A percentile compares a stretch with the other conserved stretches of the same genome.
These are phyloP conservation scores for Chrysoperla carnea DNA, from an alignment of 1,140 invertebrate species.

Conservation along the genomic window DNA sequence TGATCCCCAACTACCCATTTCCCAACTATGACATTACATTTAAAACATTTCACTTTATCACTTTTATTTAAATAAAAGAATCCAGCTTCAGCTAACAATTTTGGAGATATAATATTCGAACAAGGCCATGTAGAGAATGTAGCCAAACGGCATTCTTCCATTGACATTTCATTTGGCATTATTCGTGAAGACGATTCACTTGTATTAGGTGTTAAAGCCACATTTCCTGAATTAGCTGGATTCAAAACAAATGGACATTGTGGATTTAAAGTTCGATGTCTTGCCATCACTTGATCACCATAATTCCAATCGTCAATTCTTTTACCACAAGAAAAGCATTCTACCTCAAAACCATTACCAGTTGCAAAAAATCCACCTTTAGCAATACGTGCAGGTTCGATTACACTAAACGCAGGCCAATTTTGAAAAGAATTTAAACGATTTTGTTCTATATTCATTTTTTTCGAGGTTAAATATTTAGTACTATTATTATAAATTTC, in stretches of 20 bases:
- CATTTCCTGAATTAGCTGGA: constrained; percentile 41
- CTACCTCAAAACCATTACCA: constrained; percentile 42
- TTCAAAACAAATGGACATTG: constrained; percentile 52
- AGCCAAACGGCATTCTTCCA: constrained; percentile 28
- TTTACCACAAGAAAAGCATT: constrained; percentile 58
- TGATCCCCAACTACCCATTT: constrained; percentile 55
- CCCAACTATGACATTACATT: constrained; percentile 51
- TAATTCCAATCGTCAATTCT: constrained; percentile 57
- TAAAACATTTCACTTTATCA: constrained; percentile 64
- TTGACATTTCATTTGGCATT: neutral
- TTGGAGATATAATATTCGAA: constrained; percentile 37
- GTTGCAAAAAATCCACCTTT: constrained; percentile 70
- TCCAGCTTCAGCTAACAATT: constrained; percentile 59
- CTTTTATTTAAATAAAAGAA: constrained; percentile 51
- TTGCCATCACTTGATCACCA: constrained; percentile 48
- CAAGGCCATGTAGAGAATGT: constrained; percentile 47
- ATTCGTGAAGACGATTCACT: too few relatives aligned
- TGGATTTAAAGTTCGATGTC: constrained; percentile 41
- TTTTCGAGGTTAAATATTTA: neutral
- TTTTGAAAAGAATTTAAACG: constrained; percentile 44
- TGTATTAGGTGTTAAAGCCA: constrained; percentile 25
- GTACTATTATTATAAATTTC: too few relatives aligned
- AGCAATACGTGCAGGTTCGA: constrained; percentile 46
- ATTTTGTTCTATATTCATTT: constrained; percentile 49
- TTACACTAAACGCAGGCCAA: constrained; percentile 49